These are phyloP conservation scores for Stenotaenia linearis DNA, from an alignment of 2,888 invertebrate species.

Conservation along the genomic window DNA sequence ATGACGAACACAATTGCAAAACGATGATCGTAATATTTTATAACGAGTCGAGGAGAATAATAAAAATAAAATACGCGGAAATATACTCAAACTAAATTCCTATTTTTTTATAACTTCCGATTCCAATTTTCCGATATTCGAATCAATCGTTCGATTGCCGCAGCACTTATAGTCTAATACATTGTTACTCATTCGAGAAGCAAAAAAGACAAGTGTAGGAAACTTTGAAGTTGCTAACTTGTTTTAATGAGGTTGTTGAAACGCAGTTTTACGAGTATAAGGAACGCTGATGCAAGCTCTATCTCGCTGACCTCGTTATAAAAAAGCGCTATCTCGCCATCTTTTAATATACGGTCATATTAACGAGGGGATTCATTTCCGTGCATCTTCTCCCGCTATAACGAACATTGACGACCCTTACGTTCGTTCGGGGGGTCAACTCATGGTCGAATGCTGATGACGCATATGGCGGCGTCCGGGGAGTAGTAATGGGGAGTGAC, in stretches of 20 bases:
- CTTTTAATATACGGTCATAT: neutral
- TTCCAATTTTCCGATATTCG: neutral
- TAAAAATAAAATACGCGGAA: neutral
- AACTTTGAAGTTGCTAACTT: neutral
- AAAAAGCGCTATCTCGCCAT: neutral
- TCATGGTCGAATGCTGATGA: constrained; percentile 1
- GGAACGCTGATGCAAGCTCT: neutral
- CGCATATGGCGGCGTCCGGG: constrained; percentile 1
- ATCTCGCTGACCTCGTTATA: neutral
- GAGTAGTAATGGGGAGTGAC: constrained; percentile 4
- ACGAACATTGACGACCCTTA: neutral
- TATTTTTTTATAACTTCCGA: neutral
- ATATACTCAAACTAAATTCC: neutral
- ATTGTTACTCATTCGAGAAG: too few species aligned
- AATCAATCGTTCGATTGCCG: too few species aligned
- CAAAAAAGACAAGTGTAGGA: too few species aligned
- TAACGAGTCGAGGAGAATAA: neutral
- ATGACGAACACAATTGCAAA: neutral
- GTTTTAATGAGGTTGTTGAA: constrained; percentile 9
- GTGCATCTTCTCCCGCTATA: neutral
- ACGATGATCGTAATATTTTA: neutral
- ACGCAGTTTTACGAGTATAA: neutral
- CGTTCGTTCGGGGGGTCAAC: neutral
- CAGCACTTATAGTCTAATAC: too few species aligned
- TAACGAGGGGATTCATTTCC: neutral